Evolutionary conservation across 2,113 vertebrate species (phyloP), one percentile per base, ranked within the genome.

Genomic region (Neofelis nebulosa): DNA sequence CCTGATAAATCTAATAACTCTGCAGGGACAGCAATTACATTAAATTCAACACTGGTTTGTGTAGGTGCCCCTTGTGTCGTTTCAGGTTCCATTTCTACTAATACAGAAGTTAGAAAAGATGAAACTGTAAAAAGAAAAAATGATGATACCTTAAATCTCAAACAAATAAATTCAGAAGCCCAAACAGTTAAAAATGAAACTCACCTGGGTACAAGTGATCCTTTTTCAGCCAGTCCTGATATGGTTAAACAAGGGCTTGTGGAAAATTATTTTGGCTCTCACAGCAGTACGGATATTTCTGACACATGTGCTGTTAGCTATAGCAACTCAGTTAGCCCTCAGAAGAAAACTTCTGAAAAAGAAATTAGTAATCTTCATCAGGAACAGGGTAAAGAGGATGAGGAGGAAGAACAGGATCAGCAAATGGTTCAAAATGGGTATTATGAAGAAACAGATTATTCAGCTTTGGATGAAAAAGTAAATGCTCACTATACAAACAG

Each of bases 351-450:
- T 19, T 96, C 84, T 84, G 98, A 95, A 89, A 98, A 98, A 12
- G 97, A 99, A 98, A 7, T 97, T 96, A 98, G 98, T 89, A 97
- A 98, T 93, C 98, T 99, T 96, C 97, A 98, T 25, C 98, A 98
- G 57, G 97, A 98, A 55, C 98, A 98, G 14, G 98, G 85, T 48
- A 82, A 98, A 18, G 98, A 99, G 2, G 99, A 99, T 7, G 99
- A 99, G 0, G 99, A 99, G 27, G 99, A 98, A 27, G 98, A 99
- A 21, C 98, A 99, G 61, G 99, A 99, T 96, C 99, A 99, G 50
- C 99, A 99, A 94, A 99, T 99, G 99, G 99, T 99, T 73, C 99
- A 99, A 98, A 99, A 99, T 3, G 99, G 99, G 78, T 99, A 99
- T 98, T 99, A 99, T 5, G 99, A 99, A 98, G 99, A 99, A 98